Percentiles rank a stretch among this genome's conserved stretches.
Evolutionary conservation across 2,113 vertebrate genomes (phyloP).

Genomic region (Rallus limicola): DNA sequence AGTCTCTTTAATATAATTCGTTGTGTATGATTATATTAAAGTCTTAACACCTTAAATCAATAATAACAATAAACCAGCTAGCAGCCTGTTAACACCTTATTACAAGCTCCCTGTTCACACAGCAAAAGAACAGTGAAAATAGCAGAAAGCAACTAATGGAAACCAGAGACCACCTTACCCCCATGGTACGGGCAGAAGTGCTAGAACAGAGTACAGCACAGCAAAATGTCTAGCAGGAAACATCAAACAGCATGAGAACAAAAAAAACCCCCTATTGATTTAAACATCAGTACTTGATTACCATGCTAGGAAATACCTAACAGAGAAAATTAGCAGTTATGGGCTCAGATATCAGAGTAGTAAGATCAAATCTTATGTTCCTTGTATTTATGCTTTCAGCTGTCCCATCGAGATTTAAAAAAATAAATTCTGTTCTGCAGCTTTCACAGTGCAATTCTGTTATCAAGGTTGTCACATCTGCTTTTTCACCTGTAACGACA

Average conservation of each 20-base stretch:
- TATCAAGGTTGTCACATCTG: not conserved
- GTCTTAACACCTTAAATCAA: constrained; percentile 62
- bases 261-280: not conserved
- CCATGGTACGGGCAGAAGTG: not conserved
- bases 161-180: constrained; percentile 39
- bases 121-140: not conserved
- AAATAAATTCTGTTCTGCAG: not conserved
- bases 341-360: not conserved
- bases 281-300: not conserved
- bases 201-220: not conserved
- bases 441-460: not conserved
- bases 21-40: constrained; percentile 40
- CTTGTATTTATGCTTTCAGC: not conserved
- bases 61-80: constrained; percentile 51
- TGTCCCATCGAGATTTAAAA: not conserved
- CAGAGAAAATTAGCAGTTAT: not conserved
- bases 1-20: constrained; percentile 19
- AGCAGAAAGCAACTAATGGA: constrained; percentile 46
- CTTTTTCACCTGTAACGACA: not conserved
- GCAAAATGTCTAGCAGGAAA: not conserved
- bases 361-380: not conserved
- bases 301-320: fast-evolving
- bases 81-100: constrained; percentile 67
- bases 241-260: not conserved
- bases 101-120: constrained; percentile 44